Base-by-base conservation (phyloP, 2,888 invertebrate genomes). In the Neoascia interrupta region DNA sequence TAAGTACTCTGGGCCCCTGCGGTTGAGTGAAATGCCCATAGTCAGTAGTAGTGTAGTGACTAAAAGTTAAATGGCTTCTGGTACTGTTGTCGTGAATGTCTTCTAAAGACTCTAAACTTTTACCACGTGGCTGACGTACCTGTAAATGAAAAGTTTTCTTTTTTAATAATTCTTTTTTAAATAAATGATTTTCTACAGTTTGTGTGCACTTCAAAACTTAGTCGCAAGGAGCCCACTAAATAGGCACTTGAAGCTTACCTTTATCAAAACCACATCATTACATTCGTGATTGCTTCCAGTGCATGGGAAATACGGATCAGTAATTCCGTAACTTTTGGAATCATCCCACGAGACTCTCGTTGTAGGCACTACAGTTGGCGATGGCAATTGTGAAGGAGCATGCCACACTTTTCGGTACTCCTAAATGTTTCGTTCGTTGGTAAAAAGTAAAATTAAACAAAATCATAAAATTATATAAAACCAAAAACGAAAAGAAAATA, bases 101-200 rank as follows among this genome's bases (percentile, higher is more conserved):
- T 87, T 96, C 95, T 81, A 96, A 90, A 81, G 95, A 95, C 89
- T 96, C 96, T 83, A 96, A 90, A 15, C 95, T 95, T 89, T 96
- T 96, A 45, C 96, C 96, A 83, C 96, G 92, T 60, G 94, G 94
- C 84, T 94, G 94, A 85, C 95, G 92, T 83, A 94, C 93, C 94
- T 94, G 26, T 10, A 36, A 11, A 66, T 23, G 8, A 16, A 26
- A n/a, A n/a, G n/a, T 16, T 23, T 16, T 1, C 3, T 3, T 8
- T 5, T 5, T 26, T 26, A 26, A 4, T n/a, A 31, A 6, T 31
- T n/a, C n/a, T n/a, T n/a, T n/a, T n/a, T n/a, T n/a, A n/a, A n/a
- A n/a, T n/a, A n/a, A n/a, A n/a, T n/a, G n/a, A n/a, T n/a, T n/a
- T n/a, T n/a, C n/a, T n/a, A n/a, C n/a, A n/a, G n/a, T n/a, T n/a